Conservation (phyloP, 1,140 invertebrate genomes). For the Radopholus similis region DNA sequence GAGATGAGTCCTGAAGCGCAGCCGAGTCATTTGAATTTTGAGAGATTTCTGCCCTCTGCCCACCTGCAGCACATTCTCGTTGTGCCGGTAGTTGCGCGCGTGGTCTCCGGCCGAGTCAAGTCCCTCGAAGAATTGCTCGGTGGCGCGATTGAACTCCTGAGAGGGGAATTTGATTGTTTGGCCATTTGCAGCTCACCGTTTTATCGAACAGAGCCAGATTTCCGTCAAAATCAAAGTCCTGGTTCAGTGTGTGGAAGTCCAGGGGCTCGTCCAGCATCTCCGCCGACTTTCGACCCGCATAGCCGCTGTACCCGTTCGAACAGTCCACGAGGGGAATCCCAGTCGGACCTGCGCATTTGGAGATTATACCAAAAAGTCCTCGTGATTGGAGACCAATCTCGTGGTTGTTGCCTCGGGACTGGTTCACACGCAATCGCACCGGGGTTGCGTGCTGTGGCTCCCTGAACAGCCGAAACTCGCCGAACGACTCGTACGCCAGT, state of each 20-base stretch:
- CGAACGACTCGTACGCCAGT: background rate
- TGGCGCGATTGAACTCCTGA: background rate
- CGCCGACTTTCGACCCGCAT: slow-evolving; percentile 8
- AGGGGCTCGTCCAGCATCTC: slow-evolving; percentile 37
- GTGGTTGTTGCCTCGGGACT: background rate
- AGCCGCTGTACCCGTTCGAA: slow-evolving; percentile 47
- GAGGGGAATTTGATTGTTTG: background rate
- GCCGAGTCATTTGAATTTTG: background rate
- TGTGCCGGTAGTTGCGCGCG: slow-evolving; percentile 40
- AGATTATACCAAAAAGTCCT: background rate
- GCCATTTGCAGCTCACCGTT: slow-evolving; percentile 11
- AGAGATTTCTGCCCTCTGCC: background rate
- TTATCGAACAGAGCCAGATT: slow-evolving; percentile 56
- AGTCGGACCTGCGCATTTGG: slow-evolving; percentile 35
- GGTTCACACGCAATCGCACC: slow-evolving; percentile 17
- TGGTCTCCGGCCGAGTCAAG: slow-evolving; percentile 4
- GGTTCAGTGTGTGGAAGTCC: slow-evolving; percentile 42
- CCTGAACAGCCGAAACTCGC: slow-evolving; percentile 8
- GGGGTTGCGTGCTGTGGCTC: slow-evolving; percentile 36
- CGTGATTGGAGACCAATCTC: background rate
- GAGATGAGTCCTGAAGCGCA: slow-evolving; percentile 34
- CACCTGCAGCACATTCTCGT: slow-evolving; percentile 51
- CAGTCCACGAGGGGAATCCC: slow-evolving; percentile 44
- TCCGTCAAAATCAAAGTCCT: slow-evolving; percentile 52
- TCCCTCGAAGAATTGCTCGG: slow-evolving; percentile 3